A percentile compares a stretch with the other conserved stretches of the same genome.
Evolutionary conservation across 2,888 invertebrate genomes (phyloP).

Genomic region (Hydroisotoma schaefferi): DNA sequence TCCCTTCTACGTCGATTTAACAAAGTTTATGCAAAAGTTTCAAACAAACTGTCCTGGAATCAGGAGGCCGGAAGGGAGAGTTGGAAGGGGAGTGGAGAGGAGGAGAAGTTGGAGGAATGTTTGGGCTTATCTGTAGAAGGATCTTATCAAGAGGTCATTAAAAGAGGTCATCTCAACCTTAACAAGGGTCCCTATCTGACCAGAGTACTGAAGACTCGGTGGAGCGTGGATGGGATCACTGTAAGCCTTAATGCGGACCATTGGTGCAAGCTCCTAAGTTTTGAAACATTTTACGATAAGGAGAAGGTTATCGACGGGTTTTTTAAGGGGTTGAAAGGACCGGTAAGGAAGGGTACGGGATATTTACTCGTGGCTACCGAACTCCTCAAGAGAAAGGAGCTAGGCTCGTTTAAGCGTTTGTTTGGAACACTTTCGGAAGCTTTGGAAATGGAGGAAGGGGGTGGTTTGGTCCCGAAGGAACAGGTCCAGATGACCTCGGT

Average conservation of each 20-base stretch:
- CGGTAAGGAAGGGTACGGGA: neutral
- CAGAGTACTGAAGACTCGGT: neutral
- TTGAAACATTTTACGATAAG: neutral
- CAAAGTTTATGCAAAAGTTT: neutral
- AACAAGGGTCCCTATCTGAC: slow-evolving; percentile 1
- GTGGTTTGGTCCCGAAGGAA: neutral
- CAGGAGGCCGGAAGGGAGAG: neutral
- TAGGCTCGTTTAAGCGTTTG: neutral
- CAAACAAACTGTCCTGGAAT: neutral
- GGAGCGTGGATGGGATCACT: neutral
- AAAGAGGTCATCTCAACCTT: slow-evolving; percentile 9
- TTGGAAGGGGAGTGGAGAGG: neutral
- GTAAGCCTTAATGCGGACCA: neutral
- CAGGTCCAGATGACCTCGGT: neutral
- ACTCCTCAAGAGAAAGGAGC: neutral
- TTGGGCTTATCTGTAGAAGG: slow-evolving; percentile 2
- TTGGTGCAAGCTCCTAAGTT: neutral
- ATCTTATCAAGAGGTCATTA: slow-evolving; percentile 11
- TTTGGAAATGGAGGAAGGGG: neutral
- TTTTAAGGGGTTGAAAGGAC: neutral
- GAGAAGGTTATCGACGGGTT: neutral
- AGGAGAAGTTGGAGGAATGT: neutral
- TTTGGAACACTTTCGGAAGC: neutral
- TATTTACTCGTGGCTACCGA: neutral
- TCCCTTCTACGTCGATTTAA: neutral